Evolutionary conservation across 2,888 invertebrate genomes (phyloP).

Genomic region (Aspidiotus rigidus): DNA sequence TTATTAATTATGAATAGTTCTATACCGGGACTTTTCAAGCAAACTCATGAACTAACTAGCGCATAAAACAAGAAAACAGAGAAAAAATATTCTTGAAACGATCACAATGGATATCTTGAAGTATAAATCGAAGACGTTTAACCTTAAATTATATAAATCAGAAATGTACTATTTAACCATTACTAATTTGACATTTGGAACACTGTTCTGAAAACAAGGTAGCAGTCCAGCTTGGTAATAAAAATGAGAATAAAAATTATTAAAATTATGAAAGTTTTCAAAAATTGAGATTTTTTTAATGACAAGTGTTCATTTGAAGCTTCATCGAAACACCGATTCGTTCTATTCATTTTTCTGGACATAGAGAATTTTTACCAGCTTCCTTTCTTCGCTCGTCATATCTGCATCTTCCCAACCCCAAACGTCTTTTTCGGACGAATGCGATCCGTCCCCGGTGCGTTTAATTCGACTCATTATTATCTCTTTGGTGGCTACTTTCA

Average conservation of each 20-base stretch:
- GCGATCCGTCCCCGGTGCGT: constrained; percentile 63
- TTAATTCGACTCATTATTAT: constrained; percentile 59
- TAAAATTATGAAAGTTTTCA: neutral
- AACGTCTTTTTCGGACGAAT: constrained; percentile 42
- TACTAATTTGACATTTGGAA: neutral
- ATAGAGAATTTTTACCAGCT: constrained; percentile 43
- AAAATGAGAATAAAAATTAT: too few relatives aligned
- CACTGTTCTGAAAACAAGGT: neutral
- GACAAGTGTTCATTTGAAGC: neutral
- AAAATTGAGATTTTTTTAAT: neutral
- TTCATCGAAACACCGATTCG: neutral
- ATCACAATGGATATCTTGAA: too few relatives aligned
- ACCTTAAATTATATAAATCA: constrained; percentile 3
- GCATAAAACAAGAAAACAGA: too few relatives aligned
- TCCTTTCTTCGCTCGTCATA: constrained; percentile 59
- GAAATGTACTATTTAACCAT: neutral
- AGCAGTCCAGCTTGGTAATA: too few relatives aligned
- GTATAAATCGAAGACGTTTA: neutral
- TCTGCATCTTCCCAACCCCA: constrained; percentile 84
- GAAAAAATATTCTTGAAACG: too few relatives aligned
- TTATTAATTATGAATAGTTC: too few relatives aligned
- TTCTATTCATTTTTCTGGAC: constrained; percentile 36
- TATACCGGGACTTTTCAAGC: too few relatives aligned
- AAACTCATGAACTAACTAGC: too few relatives aligned
- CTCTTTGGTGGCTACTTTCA: constrained; percentile 58